Evolutionary conservation across 2,888 invertebrate species (phyloP), one percentile per base, ranked within the genome.

Genomic region (Drosophila mettleri): DNA sequence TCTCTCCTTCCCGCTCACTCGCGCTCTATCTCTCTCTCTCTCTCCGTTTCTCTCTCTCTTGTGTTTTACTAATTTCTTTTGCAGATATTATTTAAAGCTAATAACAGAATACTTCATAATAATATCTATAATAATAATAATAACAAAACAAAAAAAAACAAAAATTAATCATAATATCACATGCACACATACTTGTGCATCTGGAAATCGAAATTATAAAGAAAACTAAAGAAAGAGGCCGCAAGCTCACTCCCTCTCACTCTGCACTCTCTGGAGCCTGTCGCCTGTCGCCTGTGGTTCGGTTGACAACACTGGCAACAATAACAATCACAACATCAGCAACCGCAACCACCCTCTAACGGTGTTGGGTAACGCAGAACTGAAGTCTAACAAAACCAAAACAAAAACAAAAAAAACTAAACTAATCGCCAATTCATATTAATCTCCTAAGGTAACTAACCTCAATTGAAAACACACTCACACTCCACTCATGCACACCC

Each of bases 81-180:
- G 74, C 86, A 86, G 86, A 86, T 88, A 84, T 89, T 84, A 88
- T 89, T 88, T 86, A 89, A 86, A 83, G 62, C 75, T 78, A 75
- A 83, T 69, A 67, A 69, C 59, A 69, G 52, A 62, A 75, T 57
- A 72, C 51, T 64, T 71, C 49, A 38, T 59, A 66, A 70, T 63
- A 66, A 67, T 61, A 76, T 79, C 34, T 69, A 65, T 62, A 62
- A 53, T 51, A 53, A 48, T 29, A 67, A 67, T 34, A n/a, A n/a
- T n/a, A n/a, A n/a, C n/a, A n/a, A n/a, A n/a, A n/a, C n/a, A n/a
- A n/a, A n/a, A n/a, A n/a, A n/a, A n/a, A n/a, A 52, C 34, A 43
- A 55, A 12, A 16, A 49, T 62, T 69, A 72, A 69, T 27, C 43
- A 70, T 49, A 58, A 58, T 27, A 54, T 34, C 31, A 55, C 24